phyloP scores from a whole-genome alignment of 2,113 vertebrate species.

The Andinoacara biseriatus region DNA sequence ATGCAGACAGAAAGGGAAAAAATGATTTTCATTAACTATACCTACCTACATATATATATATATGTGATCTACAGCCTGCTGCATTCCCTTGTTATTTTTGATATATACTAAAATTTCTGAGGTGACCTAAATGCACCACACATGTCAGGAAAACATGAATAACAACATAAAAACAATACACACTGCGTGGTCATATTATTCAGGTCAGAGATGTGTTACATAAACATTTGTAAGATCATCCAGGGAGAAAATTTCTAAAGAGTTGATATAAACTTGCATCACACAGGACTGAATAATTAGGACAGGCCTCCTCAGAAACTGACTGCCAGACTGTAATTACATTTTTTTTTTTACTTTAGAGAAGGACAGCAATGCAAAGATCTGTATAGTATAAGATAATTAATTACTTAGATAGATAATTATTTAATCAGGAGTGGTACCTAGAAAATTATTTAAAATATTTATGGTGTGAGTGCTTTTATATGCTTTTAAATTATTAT shows the following conservation, averaged over 20 bases:
- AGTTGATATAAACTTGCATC: conserved; percentile 4
- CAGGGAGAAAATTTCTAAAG: not conserved
- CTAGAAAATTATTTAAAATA: not conserved
- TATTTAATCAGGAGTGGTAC: not conserved
- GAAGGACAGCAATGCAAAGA: not conserved
- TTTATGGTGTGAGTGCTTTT: not conserved
- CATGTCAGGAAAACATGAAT: not conserved
- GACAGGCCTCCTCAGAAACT: conserved; percentile 8
- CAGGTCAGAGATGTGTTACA: not conserved
- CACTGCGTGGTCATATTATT: not conserved
- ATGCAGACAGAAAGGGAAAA: not conserved
- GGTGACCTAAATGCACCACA: not conserved
- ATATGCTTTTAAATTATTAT: no score
- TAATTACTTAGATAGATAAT: not conserved
- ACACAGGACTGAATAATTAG: conserved; percentile 23
- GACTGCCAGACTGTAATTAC: conserved; percentile 1
- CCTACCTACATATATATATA: not conserved
- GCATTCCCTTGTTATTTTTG: not conserved
- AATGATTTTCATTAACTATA: not conserved
- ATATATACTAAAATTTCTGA: not conserved
- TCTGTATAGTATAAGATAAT: not conserved
- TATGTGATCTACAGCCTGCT: not conserved
- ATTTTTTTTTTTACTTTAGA: not conserved
- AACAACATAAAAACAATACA: not conserved
- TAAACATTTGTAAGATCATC: not conserved